Base-by-base conservation (phyloP, 2,113 vertebrate genomes). In the Phocoena phocoena region DNA sequence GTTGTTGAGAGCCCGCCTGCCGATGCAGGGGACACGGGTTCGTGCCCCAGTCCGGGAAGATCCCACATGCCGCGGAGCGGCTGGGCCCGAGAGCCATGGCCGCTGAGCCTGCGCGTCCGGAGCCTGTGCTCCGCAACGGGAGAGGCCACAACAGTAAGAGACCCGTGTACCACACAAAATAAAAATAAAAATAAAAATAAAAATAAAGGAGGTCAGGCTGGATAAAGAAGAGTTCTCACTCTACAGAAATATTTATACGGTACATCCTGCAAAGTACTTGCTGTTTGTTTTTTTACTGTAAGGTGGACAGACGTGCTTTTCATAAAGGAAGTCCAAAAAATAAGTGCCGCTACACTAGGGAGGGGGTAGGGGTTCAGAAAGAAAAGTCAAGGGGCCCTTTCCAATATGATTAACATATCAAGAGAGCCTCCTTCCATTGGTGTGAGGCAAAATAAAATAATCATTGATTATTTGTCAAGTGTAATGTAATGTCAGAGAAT, bases 401-500 rank as follows among this genome's bases (percentile, higher is more conserved):
- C 80, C 38, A 55, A 80, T 47, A 50, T 50, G 15, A 71, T 71
- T 58, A 81, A 70, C 20, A 1, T 1, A 73, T 31, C 13, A 38
- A 15, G 0, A 71, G n/a, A 93, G n/a, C 53, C 67, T 36, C 25
- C 84, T 28, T 89, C 87, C 80, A 23, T 3, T n/a, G 53, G 53
- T 76, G 5, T 90, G 50, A 80, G 31, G 26, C 17, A 55, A 85
- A 97, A 88, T 95, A 53, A 95, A 74, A 81, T 77, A 81, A 73
- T n/a, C 33, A 90, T 31, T 47, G 36, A 95, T 60, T 53, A 90
- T 65, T 8, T 65, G n/a, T 73, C 90, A 94, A 53, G 74, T 50
- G 44, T 33, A 92, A 79, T 84, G 74, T 95, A 83, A 87, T 90
- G 50, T 67, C 90, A 90, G 33, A 87, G 41, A 95, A 92, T 83